Evolutionary conservation across 2,888 invertebrate species (phyloP), one percentile per base, ranked within the genome.

Genomic region (Drosophila setosimentum): DNA sequence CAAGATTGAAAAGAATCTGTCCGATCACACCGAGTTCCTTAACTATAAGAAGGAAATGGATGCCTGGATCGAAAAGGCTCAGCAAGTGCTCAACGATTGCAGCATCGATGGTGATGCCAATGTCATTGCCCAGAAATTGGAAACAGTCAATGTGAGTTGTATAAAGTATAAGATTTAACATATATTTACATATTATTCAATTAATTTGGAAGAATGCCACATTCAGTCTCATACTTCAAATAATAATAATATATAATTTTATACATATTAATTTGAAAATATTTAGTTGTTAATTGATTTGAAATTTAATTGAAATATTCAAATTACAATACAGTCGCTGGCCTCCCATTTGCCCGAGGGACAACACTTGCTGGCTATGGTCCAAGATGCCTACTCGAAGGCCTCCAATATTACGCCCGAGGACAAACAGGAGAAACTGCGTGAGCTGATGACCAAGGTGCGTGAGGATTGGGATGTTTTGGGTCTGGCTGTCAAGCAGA

Each of bases 381-480:
- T 97, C 75, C 97, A 97, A 93, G 97, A 97, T 88, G 96, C 97
- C 5, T 98, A 97, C 91, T 96, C 96, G 8, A 97, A 97, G 92
- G 97, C 97, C 0, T 95, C 97, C 0, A 97, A 97, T 84, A 96
- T 97, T 37, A 96, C 97, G 3, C 96, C 97, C 0, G 95, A 96
- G 10, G 96, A 97, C 73, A 96, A 96, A 90, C 97, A 98, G 92
- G 96, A 97, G 73, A 94, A 95, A 58, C 92, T 98, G 37, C 94
- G 97, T 66, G 95, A 96, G 53, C 95, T 97, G 78, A 96, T 98
- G 92, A 95, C 96, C 30, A 94, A 95, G 45, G 93, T 98, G 50
- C 96, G 97, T 79, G 96, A 96, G 82, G 96, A 96, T 87, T 98
- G 98, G 98, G 98, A 98, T 91, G 96, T 96, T 88, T 93, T 98